Base-by-base conservation (phyloP, 2,888 invertebrate genomes). In the Liopterus haemorrhoidalis region DNA sequence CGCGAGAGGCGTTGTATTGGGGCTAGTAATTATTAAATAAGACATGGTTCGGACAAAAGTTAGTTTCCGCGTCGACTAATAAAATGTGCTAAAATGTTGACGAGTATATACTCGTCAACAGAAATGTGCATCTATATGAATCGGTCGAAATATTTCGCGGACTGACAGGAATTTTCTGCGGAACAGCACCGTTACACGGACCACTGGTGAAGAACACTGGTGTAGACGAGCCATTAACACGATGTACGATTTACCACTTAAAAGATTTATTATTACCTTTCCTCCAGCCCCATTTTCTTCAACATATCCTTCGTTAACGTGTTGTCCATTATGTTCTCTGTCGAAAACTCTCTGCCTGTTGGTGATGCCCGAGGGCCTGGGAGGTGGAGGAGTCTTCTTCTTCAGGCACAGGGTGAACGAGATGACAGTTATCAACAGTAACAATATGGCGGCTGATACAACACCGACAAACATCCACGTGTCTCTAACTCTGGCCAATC, bases 391-490 rank as follows among this genome's bases (percentile, higher is more conserved):
- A 45, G 33, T 48, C 44, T 72, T 74, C 11, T 71, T 65, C 54
- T 77, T 73, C 37, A 74, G 70, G 44, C 59, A 69, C 30, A 65
- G 70, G 62, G 75, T 72, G 2, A 71, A 44, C 25, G 79, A 63
- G 2, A 71, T 72, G 15, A 78, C 54, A 22, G 79, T 56, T n/a
- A 79, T 68, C 9, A 79, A 62, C 8, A 83, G 57, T 4, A 83
- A 61, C 2, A 81, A 62, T 3, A 81, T 61, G 1, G 78, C 79
- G 3, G 76, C 72, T 14, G 77, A 70, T 2, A 78, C 76, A 0
- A 79, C 78, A 1, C 80, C 76, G 1, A 78, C 74, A 41, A 84
- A 67, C 1, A 83, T 70, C 82, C 82, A 84, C 0, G 72, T 72
- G 51, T 75, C 74, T 46, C 72, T 68, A 31, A 68, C 59, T 55